Conservation (phyloP, 2,888 invertebrate genomes). For the Linyphia triangularis region DNA sequence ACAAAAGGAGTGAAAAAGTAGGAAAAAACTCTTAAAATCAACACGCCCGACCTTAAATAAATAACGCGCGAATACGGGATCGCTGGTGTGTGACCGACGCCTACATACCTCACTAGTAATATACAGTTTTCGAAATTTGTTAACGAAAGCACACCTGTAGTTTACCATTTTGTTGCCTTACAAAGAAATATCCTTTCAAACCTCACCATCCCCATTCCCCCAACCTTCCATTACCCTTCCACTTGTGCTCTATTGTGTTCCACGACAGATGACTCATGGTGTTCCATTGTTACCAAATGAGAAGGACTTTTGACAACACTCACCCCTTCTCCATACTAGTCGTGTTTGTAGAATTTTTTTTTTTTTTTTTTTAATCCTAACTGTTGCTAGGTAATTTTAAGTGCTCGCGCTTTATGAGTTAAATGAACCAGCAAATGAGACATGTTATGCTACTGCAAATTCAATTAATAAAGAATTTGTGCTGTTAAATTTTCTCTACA, state of each 20-base stretch:
- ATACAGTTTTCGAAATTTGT: background rate
- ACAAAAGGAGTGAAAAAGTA: background rate
- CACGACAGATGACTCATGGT: conserved; percentile 44
- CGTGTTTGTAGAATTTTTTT: background rate
- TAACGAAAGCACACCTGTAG: conserved; percentile 29
- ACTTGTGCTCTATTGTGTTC: conserved; percentile 29
- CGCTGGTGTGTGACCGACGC: conserved; percentile 18
- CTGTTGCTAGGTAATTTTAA: conserved; percentile 3
- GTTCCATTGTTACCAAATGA: conserved; percentile 54
- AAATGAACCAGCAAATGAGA: too few relatives aligned
- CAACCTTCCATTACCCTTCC: conserved; percentile 34
- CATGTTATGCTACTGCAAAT: too few relatives aligned
- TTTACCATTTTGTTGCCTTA: conserved; percentile 21
- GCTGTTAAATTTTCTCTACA: too few relatives aligned
- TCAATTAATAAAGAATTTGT: too few relatives aligned
- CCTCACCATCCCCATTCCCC: background rate
- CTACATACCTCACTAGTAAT: background rate
- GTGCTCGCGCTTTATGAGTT: too few relatives aligned
- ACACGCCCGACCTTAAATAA: conserved; percentile 35
- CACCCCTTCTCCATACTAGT: background rate
- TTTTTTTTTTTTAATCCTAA: background rate
- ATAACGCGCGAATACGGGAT: background rate
- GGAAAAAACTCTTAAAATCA: conserved; percentile 17
- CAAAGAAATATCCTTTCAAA: conserved; percentile 8
- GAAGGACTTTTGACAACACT: conserved; percentile 1